phyloP scores from a whole-genome alignment of 2,113 vertebrate species.

The Neomonachus schauinslandi region DNA sequence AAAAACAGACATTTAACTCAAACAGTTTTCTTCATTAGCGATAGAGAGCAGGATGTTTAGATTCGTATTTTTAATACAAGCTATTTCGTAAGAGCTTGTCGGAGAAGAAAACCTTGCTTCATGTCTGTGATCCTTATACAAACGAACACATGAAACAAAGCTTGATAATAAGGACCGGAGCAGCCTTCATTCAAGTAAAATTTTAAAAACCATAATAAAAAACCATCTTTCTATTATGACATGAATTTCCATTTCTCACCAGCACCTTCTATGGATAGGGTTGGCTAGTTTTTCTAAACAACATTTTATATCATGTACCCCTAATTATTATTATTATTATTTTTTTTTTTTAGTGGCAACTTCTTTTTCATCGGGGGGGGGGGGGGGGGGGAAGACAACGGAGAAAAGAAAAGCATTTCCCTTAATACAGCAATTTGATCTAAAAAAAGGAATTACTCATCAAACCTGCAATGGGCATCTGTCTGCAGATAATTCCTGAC shows the following conservation, averaged over 20 bases:
- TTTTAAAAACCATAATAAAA: slow-evolving; percentile 46
- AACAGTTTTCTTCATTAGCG: slow-evolving; percentile 83
- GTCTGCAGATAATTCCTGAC: slow-evolving; percentile 81
- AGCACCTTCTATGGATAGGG: slow-evolving; percentile 79
- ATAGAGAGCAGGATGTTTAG: slow-evolving; percentile 84
- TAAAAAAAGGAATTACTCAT: slow-evolving; percentile 80
- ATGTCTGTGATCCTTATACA: slow-evolving; percentile 82
- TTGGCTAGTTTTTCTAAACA: slow-evolving; percentile 79
- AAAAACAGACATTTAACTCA: slow-evolving; percentile 86
- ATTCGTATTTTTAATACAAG: slow-evolving; percentile 83
- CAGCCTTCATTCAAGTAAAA: slow-evolving; percentile 82
- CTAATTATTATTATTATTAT: slow-evolving; percentile 69
- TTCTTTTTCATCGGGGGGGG: slow-evolving; percentile 64
- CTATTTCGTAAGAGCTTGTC: slow-evolving; percentile 82
- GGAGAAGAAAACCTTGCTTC: slow-evolving; percentile 82
- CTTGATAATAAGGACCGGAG: slow-evolving; percentile 65
- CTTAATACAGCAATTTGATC: slow-evolving; percentile 83
- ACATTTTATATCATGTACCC: slow-evolving; percentile 72
- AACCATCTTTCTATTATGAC: slow-evolving; percentile 48
- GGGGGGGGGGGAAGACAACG: background rate
- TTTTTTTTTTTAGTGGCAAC: slow-evolving; percentile 68
- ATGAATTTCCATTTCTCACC: slow-evolving; percentile 78
- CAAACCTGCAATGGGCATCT: slow-evolving; percentile 76
- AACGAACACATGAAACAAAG: slow-evolving; percentile 81
- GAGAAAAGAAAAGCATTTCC: slow-evolving; percentile 78